Conservation (phyloP, 2,888 invertebrate genomes). For the Coleophora flavipennella region DNA sequence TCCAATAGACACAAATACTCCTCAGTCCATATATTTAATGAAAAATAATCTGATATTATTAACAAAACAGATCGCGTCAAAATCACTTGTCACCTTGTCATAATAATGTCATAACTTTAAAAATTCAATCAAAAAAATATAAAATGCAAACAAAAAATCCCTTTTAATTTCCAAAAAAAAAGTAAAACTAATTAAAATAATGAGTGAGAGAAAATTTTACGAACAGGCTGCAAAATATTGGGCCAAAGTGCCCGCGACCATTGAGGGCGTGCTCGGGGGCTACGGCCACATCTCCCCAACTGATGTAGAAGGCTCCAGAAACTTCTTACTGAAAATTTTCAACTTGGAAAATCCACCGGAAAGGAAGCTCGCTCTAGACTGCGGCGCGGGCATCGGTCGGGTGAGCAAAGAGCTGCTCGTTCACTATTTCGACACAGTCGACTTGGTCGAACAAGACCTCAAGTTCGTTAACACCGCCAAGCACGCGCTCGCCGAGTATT, state of each 20-base stretch:
- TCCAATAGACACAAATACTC: too few species aligned
- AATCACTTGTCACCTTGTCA: too few species aligned
- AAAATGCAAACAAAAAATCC: background rate
- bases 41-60: too few species aligned
- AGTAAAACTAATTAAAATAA: slow-evolving; percentile 12
- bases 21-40: too few species aligned
- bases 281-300: slow-evolving; percentile 87
- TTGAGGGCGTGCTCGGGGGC: slow-evolving; percentile 96
- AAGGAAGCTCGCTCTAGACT: slow-evolving; percentile 84
- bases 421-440: slow-evolving; percentile 85
- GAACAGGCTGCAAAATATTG: slow-evolving; percentile 87
- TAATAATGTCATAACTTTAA: background rate
- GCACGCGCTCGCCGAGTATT: slow-evolving; percentile 47
- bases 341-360: slow-evolving; percentile 63
- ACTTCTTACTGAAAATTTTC: slow-evolving; percentile 76
- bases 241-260: slow-evolving; percentile 87
- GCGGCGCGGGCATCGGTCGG: slow-evolving; percentile 98
- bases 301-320: slow-evolving; percentile 89
- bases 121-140: background rate
- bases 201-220: slow-evolving; percentile 71
- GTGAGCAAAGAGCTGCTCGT: slow-evolving; percentile 88
- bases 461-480: slow-evolving; percentile 85
- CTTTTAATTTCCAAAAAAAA: background rate
- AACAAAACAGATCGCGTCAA: too few species aligned
- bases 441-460: slow-evolving; percentile 92